Evolutionary conservation across 1,140 invertebrate species (phyloP).

Genomic region (Stenopsyche tienmushanensis): DNA sequence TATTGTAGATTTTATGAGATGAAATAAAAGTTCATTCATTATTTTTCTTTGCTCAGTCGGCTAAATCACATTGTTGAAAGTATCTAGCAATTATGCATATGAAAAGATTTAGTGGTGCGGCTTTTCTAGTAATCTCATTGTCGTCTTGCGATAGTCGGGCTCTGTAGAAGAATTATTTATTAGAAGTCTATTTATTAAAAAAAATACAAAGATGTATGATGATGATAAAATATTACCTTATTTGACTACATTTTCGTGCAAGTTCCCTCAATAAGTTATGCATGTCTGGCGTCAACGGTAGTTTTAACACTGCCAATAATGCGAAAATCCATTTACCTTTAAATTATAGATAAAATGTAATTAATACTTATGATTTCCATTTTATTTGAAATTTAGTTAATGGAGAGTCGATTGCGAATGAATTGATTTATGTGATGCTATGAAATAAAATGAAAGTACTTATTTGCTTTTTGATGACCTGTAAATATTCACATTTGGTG

Average conservation of each 20-base stretch:
- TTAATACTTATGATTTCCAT: too few species aligned
- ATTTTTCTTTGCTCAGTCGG: slow-evolving; percentile 37
- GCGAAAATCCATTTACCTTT: slow-evolving; percentile 47
- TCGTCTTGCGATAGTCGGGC: slow-evolving; percentile 39
- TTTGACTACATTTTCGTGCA: slow-evolving; percentile 45
- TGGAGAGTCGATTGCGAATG: too few species aligned
- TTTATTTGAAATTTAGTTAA: too few species aligned
- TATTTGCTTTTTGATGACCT: too few species aligned
- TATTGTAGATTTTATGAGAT: not conserved
- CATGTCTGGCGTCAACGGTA: slow-evolving; percentile 46
- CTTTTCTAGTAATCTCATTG: slow-evolving; percentile 34
- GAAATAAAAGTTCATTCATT: not conserved
- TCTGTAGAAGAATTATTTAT: slow-evolving; percentile 35
- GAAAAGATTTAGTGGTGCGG: slow-evolving; percentile 46
- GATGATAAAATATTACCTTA: slow-evolving; percentile 37
- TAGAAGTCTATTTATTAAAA: slow-evolving; percentile 9
- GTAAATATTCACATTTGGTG: too few species aligned
- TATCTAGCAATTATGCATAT: slow-evolving; percentile 48
- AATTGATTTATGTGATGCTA: too few species aligned
- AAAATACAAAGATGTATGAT: not conserved
- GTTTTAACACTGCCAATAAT: slow-evolving; percentile 46
- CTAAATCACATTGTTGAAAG: slow-evolving; percentile 48
- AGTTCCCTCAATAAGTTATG: slow-evolving; percentile 45
- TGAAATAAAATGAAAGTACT: too few species aligned
- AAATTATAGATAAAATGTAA: slow-evolving; percentile 14